Base-by-base conservation (phyloP, 2,888 invertebrate species). In the Brenthis hecate region DNA sequence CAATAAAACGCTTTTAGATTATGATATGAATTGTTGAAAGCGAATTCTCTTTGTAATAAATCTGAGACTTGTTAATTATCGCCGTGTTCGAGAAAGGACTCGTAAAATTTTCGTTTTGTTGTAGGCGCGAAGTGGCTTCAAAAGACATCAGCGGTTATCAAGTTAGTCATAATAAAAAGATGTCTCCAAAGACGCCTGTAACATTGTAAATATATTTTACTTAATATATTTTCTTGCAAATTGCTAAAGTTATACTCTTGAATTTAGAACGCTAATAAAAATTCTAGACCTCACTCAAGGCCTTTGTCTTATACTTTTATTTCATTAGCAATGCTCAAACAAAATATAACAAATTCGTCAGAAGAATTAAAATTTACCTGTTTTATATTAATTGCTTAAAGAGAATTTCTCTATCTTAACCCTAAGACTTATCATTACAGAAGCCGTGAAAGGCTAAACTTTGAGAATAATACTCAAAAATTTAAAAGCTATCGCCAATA, bases 341-440 rank as follows among this genome's bases (percentile, higher is more conserved):
- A 82, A 88, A 88, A 88, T 88, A 89, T 88, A 85, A 83, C 86
- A 86, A 88, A 85, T 89, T 83, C 80, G 83, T 86, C 89, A 87
- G 81, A 80, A 74, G 80, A 85, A 88, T 91, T 90, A 89, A 87
- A 91, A 89, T 87, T 89, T 91, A 89, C 88, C 87, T 89, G 85
- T 81, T 81, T 82, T 79, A 85, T 80, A 85, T 85, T 86, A 87
- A 85, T 81, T 81, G 81, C 81, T 81, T 88, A 87, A 89, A 83
- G 86, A 89, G 86, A 82, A 85, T 77, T 74, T 84, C 85, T 85
- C 80, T 80, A 84, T 81, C 83, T 77, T 78, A 81, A 81, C 85
- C 83, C 84, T 83, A 76, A 78, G 77, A 80, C 82, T 81, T 72
- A 74, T 73, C 75, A 64, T 68, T 71, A 66, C 69, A 70, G 71